Evolutionary conservation across 1,140 invertebrate genomes (phyloP).

Genomic region (Drosophila burlai): DNA sequence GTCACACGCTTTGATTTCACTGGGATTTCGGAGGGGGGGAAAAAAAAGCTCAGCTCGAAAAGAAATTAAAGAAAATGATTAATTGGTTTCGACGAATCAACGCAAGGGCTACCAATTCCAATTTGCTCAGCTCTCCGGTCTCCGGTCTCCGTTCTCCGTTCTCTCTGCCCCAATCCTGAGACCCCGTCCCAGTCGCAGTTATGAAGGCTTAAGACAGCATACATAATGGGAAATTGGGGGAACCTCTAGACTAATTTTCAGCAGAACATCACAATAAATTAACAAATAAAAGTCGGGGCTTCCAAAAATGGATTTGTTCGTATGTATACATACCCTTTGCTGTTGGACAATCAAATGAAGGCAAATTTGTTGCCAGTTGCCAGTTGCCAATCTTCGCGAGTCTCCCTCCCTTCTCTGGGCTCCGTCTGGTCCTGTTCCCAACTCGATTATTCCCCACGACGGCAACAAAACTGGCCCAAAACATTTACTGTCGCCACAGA

Average conservation of each 20-base stretch:
- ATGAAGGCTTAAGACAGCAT: constrained; percentile 63
- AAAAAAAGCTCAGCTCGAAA: constrained; percentile 5
- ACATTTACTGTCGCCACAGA: constrained; percentile 46
- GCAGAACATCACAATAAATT: constrained; percentile 80
- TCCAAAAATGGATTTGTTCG: constrained; percentile 66
- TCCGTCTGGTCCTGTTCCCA: not conserved
- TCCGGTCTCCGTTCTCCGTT: not conserved
- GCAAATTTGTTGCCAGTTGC: constrained; percentile 66
- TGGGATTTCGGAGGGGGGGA: not conserved
- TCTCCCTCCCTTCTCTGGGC: too few relatives aligned
- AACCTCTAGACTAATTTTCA: constrained; percentile 77
- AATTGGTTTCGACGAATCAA: constrained; percentile 69
- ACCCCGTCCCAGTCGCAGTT: constrained; percentile 30
- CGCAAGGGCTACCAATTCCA: constrained; percentile 49
- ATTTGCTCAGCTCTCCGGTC: constrained; percentile 11
- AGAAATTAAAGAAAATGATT: constrained; percentile 65
- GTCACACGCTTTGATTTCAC: constrained; percentile 58
- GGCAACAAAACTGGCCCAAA: constrained; percentile 14
- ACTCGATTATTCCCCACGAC: constrained; percentile 50
- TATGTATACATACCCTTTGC: not conserved
- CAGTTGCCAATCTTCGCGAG: constrained; percentile 34
- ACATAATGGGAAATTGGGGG: constrained; percentile 74
- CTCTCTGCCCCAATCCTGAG: constrained; percentile 23
- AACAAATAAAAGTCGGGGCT: constrained; percentile 75
- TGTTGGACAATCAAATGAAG: constrained; percentile 61